These are phyloP conservation scores for Latrodectus hesperus DNA, from an alignment of 2,888 invertebrate genomes.

Conservation along the genomic window DNA sequence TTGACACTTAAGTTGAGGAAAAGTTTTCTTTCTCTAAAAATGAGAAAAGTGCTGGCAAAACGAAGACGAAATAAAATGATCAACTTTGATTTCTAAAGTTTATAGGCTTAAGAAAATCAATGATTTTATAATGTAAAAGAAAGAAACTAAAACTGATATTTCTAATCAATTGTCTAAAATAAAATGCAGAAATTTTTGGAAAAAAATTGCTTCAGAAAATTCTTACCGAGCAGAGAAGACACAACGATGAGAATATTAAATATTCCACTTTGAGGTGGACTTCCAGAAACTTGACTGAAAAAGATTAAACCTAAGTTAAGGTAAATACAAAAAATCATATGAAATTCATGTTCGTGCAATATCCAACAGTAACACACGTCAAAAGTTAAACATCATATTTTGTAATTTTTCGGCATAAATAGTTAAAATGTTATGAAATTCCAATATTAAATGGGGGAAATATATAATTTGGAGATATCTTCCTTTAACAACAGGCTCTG, in stretches of 20 bases:
- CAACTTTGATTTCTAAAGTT: no score
- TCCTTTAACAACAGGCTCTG: no score
- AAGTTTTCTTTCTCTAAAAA: no score
- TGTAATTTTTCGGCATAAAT: not conserved
- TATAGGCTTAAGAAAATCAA: no score
- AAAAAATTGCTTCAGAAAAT: not conserved
- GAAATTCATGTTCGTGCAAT: no score
- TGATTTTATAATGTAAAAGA: not conserved
- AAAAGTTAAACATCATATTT: not conserved
- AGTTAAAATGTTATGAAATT: not conserved
- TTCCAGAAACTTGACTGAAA: constrained; percentile 56
- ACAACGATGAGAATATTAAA: constrained; percentile 31
- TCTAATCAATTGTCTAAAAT: not conserved
- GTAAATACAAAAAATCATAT: not conserved
- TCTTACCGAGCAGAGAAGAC: constrained; percentile 53
- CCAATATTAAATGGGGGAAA: not conserved
- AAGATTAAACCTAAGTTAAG: not conserved
- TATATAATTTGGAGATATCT: no score
- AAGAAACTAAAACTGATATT: not conserved
- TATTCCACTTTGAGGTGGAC: constrained; percentile 60
- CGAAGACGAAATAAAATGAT: no score
- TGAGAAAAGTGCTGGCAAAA: no score
- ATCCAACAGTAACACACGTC: no score
- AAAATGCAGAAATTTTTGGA: no score
- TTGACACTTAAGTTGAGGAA: no score